Evolutionary conservation across 2,113 vertebrate species (phyloP).

Genomic region (Prunella himalayana): DNA sequence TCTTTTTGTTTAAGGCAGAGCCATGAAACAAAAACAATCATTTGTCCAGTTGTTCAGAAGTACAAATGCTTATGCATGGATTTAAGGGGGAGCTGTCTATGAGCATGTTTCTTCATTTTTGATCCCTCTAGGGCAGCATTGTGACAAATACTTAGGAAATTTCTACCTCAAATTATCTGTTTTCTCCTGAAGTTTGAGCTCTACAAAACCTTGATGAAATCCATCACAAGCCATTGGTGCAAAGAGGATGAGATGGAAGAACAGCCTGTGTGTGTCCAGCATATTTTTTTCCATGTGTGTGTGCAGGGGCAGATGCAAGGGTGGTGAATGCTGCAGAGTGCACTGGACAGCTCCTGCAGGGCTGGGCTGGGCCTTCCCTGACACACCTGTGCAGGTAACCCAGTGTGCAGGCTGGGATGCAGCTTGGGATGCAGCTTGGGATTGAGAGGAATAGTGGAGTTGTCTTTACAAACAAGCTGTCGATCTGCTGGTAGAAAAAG

Average conservation of each 20-base stretch:
- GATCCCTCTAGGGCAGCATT: neutral
- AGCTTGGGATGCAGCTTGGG: rapidly evolving
- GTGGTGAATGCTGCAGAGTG: neutral
- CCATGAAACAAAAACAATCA: neutral
- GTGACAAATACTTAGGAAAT: neutral
- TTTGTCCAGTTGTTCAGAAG: neutral
- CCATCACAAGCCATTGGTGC: rapidly evolving
- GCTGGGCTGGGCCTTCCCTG: neutral
- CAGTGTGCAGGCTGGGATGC: rapidly evolving
- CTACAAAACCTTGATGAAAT: neutral
- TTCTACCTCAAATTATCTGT: neutral
- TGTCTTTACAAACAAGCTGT: too few relatives aligned
- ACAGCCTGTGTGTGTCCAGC: neutral
- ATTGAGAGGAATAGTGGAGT: too few relatives aligned
- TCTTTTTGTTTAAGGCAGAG: neutral
- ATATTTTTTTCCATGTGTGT: rapidly evolving
- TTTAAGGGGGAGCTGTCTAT: neutral
- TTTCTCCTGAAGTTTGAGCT: neutral
- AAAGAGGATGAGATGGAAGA: neutral
- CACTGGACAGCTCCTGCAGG: neutral
- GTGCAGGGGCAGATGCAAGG: neutral
- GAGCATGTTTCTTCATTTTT: neutral
- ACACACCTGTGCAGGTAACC: neutral
- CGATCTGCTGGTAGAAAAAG: too few relatives aligned
- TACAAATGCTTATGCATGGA: neutral